These are phyloP conservation scores for Unio delphinus DNA, from an alignment of 2,888 invertebrate species.

Conservation along the genomic window DNA sequence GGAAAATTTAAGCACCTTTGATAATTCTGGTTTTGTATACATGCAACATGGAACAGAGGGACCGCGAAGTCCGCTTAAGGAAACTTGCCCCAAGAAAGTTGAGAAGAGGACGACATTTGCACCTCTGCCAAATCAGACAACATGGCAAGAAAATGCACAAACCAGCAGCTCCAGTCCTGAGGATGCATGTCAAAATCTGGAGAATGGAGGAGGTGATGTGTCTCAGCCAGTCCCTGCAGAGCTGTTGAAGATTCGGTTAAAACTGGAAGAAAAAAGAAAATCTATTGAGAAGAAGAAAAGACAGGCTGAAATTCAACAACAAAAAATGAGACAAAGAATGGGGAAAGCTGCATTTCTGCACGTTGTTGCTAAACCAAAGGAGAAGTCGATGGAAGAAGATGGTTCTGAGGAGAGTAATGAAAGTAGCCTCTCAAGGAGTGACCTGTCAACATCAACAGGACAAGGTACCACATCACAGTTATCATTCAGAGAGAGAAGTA, in stretches of 20 bases:
- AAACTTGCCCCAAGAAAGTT: slow-evolving; percentile 44
- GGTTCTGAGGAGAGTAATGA: slow-evolving; percentile 11
- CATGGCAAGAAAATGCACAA: slow-evolving; percentile 80
- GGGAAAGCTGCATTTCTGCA: slow-evolving; percentile 94
- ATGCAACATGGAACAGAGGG: slow-evolving; percentile 73
- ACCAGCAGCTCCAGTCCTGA: slow-evolving; percentile 19
- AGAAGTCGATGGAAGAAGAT: slow-evolving; percentile 30
- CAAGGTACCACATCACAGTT: slow-evolving; percentile 10
- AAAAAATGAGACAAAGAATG: slow-evolving; percentile 88
- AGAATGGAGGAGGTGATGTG: slow-evolving; percentile 13
- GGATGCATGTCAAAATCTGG: slow-evolving; percentile 7
- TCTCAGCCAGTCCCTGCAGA: slow-evolving; percentile 72
- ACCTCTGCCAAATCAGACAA: slow-evolving; percentile 82
- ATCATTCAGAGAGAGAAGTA: no score
- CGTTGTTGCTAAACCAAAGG: slow-evolving; percentile 74
- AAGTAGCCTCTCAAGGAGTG: slow-evolving; percentile 3
- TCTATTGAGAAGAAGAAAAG: slow-evolving; percentile 93
- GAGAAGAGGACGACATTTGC: slow-evolving; percentile 84
- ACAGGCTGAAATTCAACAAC: slow-evolving; percentile 87
- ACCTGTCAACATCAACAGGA: slow-evolving; percentile 3
- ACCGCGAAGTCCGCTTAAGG: slow-evolving; percentile 34
- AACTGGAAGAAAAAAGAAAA: slow-evolving; percentile 92
- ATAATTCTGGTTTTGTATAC: slow-evolving; percentile 70
- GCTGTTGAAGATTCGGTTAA: slow-evolving; percentile 88
- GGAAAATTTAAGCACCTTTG: slow-evolving; percentile 65